A percentile compares a stretch with the other conserved stretches of the same genome.
phyloP scores from a whole-genome alignment of 2,797 vertebrate species.

The Acrossocheilus fasciatus region DNA sequence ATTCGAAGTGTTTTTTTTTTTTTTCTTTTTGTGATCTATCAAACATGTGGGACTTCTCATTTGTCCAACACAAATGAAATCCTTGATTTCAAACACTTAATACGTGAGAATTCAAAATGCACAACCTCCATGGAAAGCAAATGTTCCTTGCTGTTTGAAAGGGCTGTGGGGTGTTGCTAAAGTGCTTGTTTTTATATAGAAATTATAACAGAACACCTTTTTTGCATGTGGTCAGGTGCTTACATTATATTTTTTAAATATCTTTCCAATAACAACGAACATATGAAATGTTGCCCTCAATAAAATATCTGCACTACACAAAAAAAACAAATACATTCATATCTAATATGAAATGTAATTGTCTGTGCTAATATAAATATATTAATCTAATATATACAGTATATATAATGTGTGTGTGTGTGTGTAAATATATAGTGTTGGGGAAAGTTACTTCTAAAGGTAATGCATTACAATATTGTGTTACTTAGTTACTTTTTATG shows the following conservation, averaged over 20 bases:
- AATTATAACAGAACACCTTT: background rate
- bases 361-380: background rate
- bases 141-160: constrained; percentile 11
- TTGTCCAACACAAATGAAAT: constrained; percentile 40
- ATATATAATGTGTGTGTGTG: no score
- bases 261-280: background rate
- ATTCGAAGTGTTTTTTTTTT: constrained; percentile 15
- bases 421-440: no score
- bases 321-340: background rate
- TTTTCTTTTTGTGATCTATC: constrained; percentile 21
- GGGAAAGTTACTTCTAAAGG: no score
- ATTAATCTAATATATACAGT: no score
- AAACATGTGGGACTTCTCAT: constrained; percentile 39
- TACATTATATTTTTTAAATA: background rate
- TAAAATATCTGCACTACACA: background rate
- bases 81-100: constrained; percentile 47
- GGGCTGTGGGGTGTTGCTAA: background rate
- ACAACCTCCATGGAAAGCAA: constrained; percentile 36
- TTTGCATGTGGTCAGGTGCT: background rate
- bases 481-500: no score
- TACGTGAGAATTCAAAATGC: constrained; percentile 33
- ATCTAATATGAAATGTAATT: background rate
- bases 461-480: no score
- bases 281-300: background rate
- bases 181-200: background rate